These are phyloP conservation scores for Andrena chrysosceles DNA, from an alignment of 2,888 invertebrate genomes.

Conservation along the genomic window DNA sequence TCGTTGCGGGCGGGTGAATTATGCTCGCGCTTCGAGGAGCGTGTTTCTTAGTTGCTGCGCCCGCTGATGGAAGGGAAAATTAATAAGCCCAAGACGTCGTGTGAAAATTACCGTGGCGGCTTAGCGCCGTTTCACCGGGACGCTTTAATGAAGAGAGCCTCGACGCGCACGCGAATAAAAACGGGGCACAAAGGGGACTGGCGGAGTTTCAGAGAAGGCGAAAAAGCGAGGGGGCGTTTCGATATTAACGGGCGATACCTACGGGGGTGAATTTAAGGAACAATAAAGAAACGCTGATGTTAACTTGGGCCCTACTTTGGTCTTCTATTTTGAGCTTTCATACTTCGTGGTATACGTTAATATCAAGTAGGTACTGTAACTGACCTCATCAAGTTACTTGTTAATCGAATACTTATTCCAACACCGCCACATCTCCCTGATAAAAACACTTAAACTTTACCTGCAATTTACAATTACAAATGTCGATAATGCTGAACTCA, in stretches of 20 bases:
- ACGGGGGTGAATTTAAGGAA: not conserved
- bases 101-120: constrained; percentile 30
- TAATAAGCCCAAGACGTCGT: constrained; percentile 45
- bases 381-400: too few relatives aligned
- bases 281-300: too few relatives aligned
- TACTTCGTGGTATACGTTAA: too few relatives aligned
- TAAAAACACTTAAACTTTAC: too few relatives aligned
- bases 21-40: not conserved
- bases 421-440: too few relatives aligned
- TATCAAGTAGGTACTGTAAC: too few relatives aligned
- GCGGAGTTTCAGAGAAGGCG: not conserved
- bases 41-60: constrained; percentile 31
- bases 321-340: too few relatives aligned
- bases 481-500: too few relatives aligned
- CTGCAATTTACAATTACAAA: too few relatives aligned
- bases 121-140: constrained; percentile 14
- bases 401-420: too few relatives aligned
- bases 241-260: not conserved
- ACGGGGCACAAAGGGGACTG: not conserved
- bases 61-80: constrained; percentile 48
- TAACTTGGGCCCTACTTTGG: too few relatives aligned
- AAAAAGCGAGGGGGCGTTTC: not conserved
- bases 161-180: constrained; percentile 24
- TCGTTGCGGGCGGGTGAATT: constrained; percentile 15
- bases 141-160: constrained; percentile 41